Conservation (phyloP, 2,113 vertebrate species). For the Rhinolophus sinicus region DNA sequence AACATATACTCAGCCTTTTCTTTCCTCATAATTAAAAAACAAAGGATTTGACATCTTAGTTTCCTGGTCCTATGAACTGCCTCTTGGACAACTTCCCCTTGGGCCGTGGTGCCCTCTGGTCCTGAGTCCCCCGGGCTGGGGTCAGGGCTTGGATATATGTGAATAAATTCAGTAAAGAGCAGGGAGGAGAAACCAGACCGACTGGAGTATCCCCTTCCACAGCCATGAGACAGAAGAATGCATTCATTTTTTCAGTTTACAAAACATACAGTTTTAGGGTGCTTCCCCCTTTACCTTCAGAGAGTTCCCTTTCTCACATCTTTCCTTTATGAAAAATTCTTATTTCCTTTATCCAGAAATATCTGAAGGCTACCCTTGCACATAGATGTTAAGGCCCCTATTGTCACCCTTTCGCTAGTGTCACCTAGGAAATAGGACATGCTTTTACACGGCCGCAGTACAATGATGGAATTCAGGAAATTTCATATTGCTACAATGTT, state of each 20-base stretch:
- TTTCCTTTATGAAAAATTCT: background rate
- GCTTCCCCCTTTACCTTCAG: background rate
- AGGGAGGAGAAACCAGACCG: background rate
- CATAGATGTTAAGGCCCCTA: background rate
- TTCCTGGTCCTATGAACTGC: background rate
- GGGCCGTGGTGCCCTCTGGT: background rate
- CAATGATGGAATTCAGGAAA: background rate
- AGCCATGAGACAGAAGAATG: accelerated
- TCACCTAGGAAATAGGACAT: background rate
- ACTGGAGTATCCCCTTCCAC: background rate
- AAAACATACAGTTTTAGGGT: background rate
- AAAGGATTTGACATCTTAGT: background rate
- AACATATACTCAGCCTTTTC: background rate
- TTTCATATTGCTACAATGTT: background rate
- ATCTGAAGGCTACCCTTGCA: background rate
- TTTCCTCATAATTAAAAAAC: background rate
- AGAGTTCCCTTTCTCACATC: background rate
- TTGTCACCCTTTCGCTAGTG: background rate
- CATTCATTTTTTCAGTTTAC: no score
- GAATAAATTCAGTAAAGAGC: background rate
- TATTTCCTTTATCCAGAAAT: background rate
- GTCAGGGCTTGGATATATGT: background rate
- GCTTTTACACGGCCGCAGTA: background rate
- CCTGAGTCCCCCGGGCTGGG: background rate
- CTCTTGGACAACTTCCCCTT: background rate